Evolutionary conservation across 1,140 invertebrate genomes (phyloP).

Genomic region (Goniozus legneri): DNA sequence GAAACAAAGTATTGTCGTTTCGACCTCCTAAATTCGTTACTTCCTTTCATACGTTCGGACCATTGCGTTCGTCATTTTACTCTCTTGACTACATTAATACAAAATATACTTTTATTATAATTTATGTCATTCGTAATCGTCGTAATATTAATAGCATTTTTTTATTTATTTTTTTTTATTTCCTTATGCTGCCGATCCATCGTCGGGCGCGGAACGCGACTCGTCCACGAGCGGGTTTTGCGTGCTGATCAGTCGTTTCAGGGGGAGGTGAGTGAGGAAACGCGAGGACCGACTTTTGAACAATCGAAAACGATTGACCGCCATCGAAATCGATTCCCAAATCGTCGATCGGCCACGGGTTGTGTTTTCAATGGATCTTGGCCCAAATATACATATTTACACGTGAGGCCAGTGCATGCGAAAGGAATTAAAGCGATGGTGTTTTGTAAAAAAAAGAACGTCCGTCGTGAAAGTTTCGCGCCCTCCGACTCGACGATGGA

Average conservation of each 20-base stretch:
- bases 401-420: constrained; percentile 46
- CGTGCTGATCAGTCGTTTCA: background rate
- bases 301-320: constrained; percentile 44
- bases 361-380: constrained; percentile 14
- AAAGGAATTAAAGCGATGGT: constrained; percentile 18
- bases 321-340: constrained; percentile 39
- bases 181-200: constrained; percentile 2
- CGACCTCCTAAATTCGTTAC: constrained; percentile 24
- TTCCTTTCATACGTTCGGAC: too few relatives aligned
- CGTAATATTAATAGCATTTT: constrained; percentile 24
- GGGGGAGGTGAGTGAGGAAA: background rate
- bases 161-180: constrained; percentile 7
- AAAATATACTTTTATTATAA: constrained; percentile 38
- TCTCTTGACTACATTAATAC: constrained; percentile 38
- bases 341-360: constrained; percentile 5
- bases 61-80: constrained; percentile 32
- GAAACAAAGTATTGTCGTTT: constrained; percentile 25
- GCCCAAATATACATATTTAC: constrained; percentile 49
- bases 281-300: constrained; percentile 13
- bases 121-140: constrained; percentile 27
- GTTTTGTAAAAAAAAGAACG: background rate
- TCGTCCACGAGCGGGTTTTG: constrained; percentile 5
- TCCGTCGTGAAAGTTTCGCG: background rate
- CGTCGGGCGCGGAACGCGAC: constrained; percentile 4
- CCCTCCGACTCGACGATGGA: background rate